phyloP scores from a whole-genome alignment of 2,113 vertebrate genomes.

The Numida meleagris region DNA sequence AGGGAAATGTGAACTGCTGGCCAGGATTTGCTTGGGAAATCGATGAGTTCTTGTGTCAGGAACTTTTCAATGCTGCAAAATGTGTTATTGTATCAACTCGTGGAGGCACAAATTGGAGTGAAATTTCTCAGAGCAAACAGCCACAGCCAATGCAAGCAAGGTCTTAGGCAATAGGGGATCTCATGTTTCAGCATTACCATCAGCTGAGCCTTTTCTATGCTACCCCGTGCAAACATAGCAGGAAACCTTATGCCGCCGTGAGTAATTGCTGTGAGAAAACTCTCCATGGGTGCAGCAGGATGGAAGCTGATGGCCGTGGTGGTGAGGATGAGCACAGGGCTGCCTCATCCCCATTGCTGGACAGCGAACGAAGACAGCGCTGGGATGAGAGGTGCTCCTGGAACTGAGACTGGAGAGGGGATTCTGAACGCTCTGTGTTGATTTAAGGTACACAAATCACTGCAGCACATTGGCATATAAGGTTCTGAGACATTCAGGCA shows the following conservation, averaged over 20 bases:
- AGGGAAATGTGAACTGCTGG: background rate
- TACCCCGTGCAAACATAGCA: background rate
- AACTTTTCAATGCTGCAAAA: background rate
- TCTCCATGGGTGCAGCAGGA: background rate
- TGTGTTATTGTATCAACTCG: background rate
- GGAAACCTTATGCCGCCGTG: accelerated
- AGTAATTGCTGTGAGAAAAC: background rate
- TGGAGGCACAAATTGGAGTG: background rate
- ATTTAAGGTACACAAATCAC: background rate
- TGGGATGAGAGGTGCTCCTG: background rate
- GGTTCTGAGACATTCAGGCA: background rate
- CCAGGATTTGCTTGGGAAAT: background rate
- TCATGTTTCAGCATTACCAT: background rate
- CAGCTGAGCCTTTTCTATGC: background rate
- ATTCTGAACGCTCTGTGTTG: background rate
- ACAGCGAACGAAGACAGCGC: background rate
- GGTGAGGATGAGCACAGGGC: background rate
- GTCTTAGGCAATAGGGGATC: background rate
- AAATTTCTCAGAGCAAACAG: conserved; percentile 13
- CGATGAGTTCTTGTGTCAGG: background rate
- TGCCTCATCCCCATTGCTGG: background rate
- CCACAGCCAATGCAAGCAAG: background rate
- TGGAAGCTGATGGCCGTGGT: accelerated
- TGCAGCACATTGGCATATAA: background rate
- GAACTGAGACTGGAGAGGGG: background rate